Conservation (phyloP, 2,888 invertebrate genomes). For the Xiphydria camelus region DNA sequence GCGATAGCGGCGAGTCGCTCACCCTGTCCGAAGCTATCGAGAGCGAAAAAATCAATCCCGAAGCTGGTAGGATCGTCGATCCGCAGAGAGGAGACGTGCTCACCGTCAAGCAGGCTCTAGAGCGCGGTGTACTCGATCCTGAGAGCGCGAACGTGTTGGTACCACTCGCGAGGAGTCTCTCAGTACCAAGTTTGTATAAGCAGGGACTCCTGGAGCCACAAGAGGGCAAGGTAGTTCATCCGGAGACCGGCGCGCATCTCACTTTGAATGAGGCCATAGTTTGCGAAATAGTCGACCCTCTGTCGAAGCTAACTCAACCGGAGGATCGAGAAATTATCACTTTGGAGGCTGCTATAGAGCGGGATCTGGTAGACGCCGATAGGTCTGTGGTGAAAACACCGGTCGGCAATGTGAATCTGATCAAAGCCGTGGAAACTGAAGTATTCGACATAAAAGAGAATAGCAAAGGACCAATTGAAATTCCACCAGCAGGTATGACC, state of each 20-base stretch:
- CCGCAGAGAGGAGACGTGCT: slow-evolving; percentile 79
- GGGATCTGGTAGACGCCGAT: slow-evolving; percentile 72
- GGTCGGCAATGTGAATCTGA: slow-evolving; percentile 67
- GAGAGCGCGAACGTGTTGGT: slow-evolving; percentile 75
- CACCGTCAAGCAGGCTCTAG: slow-evolving; percentile 82
- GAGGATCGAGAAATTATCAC: slow-evolving; percentile 69
- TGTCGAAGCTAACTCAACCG: slow-evolving; percentile 69
- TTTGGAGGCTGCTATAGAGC: slow-evolving; percentile 75
- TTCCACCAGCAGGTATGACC: slow-evolving; percentile 83
- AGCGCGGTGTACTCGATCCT: slow-evolving; percentile 79
- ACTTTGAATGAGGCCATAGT: slow-evolving; percentile 82
- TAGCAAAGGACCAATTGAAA: slow-evolving; percentile 49
- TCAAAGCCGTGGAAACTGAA: slow-evolving; percentile 71
- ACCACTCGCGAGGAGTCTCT: slow-evolving; percentile 78
- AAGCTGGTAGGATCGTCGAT: slow-evolving; percentile 79
- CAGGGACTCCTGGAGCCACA: slow-evolving; percentile 82
- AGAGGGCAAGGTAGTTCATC: slow-evolving; percentile 79
- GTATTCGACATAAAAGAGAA: slow-evolving; percentile 62
- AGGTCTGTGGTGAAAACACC: slow-evolving; percentile 69
- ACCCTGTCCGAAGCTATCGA: slow-evolving; percentile 78
- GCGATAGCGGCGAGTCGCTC: slow-evolving; percentile 65
- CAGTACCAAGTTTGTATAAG: slow-evolving; percentile 80
- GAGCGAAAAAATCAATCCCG: slow-evolving; percentile 71
- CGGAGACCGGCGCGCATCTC: slow-evolving; percentile 80
- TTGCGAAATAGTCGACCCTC: slow-evolving; percentile 85